Percentiles rank a stretch among this genome's conserved stretches.
Conservation (phyloP, 2,888 invertebrate genomes). For the Agonum fuliginosum region DNA sequence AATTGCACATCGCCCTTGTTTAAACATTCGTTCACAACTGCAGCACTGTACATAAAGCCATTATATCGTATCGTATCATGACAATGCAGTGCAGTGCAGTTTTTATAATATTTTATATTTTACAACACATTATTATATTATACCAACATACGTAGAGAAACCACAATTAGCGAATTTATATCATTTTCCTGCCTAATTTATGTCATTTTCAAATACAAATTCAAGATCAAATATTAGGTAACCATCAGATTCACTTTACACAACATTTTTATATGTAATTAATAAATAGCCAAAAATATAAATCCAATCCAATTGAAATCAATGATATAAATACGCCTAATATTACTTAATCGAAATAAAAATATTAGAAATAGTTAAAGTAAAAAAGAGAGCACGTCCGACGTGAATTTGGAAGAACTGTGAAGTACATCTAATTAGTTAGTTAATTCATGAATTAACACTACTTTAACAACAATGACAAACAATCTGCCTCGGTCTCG, state of each 20-base stretch:
- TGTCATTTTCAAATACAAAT: neutral
- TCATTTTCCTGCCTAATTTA: neutral
- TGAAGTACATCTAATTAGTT: conserved; percentile 51
- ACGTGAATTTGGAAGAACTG: conserved; percentile 55
- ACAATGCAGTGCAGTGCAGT: conserved; percentile 39
- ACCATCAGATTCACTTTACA: neutral
- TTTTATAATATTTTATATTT: conserved; percentile 36
- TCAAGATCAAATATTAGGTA: too few species aligned
- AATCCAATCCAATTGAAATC: neutral
- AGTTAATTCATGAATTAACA: conserved; percentile 44
- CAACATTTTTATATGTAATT: neutral
- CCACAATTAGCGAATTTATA: conserved; percentile 17
- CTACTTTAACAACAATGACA: conserved; percentile 50
- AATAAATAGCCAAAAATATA: conserved; percentile 3
- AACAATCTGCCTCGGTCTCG: conserved; percentile 36
- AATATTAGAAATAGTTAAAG: conserved; percentile 29
- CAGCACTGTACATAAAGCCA: conserved; percentile 41
- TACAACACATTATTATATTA: conserved; percentile 1
- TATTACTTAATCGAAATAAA: neutral
- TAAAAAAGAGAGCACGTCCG: conserved; percentile 48
- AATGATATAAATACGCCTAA: conserved; percentile 6
- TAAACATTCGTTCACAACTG: conserved; percentile 2
- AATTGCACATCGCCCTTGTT: conserved; percentile 42
- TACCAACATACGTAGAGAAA: conserved; percentile 8
- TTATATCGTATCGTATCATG: conserved; percentile 15